Conservation (phyloP, 2,888 invertebrate genomes). For the Drosophila paramelanica region DNA sequence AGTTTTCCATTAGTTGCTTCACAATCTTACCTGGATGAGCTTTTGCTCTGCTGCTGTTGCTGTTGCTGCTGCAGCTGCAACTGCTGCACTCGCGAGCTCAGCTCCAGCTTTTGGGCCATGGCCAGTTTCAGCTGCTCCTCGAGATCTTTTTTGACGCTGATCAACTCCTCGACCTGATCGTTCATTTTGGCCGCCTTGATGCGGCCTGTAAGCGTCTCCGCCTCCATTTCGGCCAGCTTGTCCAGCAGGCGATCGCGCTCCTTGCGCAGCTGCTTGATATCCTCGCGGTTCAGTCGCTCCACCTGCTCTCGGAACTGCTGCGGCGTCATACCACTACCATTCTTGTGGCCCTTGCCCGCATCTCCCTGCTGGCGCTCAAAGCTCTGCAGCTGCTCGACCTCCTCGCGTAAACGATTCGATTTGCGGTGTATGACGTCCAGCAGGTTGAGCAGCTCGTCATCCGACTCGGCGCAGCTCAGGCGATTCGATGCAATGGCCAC, state of each 20-base stretch:
- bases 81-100: constrained; percentile 87
- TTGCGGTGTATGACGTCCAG: constrained; percentile 94
- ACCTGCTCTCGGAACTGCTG: constrained; percentile 83
- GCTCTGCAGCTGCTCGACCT: constrained; percentile 88
- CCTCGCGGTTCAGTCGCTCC: constrained; percentile 85
- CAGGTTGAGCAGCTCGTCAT: constrained; percentile 94
- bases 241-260: constrained; percentile 92
- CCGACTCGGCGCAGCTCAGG: constrained; percentile 86
- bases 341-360: constrained; percentile 41
- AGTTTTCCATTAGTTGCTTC: background rate
- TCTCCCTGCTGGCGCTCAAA: constrained; percentile 80
- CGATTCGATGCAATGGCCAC: constrained; percentile 82
- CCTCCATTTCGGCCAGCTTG: constrained; percentile 91
- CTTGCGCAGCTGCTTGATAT: constrained; percentile 88
- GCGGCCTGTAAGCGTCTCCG: constrained; percentile 89
- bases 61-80: constrained; percentile 84
- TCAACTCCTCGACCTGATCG: constrained; percentile 87
- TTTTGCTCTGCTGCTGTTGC: constrained; percentile 81
- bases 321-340: constrained; percentile 73
- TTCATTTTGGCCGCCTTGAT: constrained; percentile 89
- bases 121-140: constrained; percentile 87
- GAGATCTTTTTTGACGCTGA: constrained; percentile 87
- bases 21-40: constrained; percentile 82
- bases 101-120: constrained; percentile 87
- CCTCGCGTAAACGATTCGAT: constrained; percentile 89